Evolutionary conservation across 2,888 invertebrate genomes (phyloP).

Genomic region (Chironomus riparius): DNA sequence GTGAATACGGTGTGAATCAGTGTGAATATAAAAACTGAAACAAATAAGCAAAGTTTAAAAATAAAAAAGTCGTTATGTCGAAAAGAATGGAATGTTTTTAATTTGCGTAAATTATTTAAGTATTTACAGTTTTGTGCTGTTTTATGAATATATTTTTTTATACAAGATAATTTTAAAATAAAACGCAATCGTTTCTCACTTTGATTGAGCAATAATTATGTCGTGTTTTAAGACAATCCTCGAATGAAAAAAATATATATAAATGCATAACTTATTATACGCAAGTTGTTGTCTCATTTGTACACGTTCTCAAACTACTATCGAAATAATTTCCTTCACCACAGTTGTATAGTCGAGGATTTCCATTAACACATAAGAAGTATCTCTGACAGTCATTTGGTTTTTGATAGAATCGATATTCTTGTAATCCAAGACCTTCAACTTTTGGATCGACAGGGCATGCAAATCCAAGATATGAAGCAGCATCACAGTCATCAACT

Average conservation of each 20-base stretch:
- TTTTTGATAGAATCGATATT: slow-evolving; percentile 42
- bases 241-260: neutral
- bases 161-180: too few relatives aligned
- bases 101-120: neutral
- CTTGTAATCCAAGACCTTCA: slow-evolving; percentile 41
- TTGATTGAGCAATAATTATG: too few relatives aligned
- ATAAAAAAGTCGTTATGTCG: neutral
- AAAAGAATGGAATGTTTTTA: neutral
- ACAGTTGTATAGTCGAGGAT: slow-evolving; percentile 66
- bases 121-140: neutral
- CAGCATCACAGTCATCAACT: slow-evolving; percentile 69
- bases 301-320: slow-evolving; percentile 27
- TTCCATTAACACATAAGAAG: slow-evolving; percentile 65
- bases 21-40: too few relatives aligned
- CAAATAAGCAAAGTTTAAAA: neutral
- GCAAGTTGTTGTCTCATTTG: slow-evolving; percentile 16
- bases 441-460: slow-evolving; percentile 56
- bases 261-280: neutral
- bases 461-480: slow-evolving; percentile 65
- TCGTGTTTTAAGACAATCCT: neutral
- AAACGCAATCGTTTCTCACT: too few relatives aligned
- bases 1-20: too few relatives aligned
- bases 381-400: slow-evolving; percentile 68
- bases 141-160: neutral
- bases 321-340: slow-evolving; percentile 71